These are phyloP conservation scores for Bombyx mori DNA, from an alignment of 1,140 invertebrate genomes.

Conservation along the genomic window DNA sequence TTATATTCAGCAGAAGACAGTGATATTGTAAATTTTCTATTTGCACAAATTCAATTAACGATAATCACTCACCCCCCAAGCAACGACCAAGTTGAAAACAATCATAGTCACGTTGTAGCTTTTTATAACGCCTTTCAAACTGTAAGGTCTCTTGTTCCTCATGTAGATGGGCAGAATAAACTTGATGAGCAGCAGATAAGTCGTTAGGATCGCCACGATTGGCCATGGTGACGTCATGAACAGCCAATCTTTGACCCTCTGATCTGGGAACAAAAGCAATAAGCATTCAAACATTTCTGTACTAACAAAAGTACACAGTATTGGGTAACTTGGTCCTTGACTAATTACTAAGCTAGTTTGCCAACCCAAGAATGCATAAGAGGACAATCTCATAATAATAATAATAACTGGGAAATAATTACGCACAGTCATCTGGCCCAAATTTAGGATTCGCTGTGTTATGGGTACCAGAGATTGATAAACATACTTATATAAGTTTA, in stretches of 20 bases:
- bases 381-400: too few species aligned
- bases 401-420: too few species aligned
- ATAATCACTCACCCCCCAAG: conserved; percentile 52
- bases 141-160: conserved; percentile 37
- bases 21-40: too few species aligned
- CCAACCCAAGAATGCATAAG: too few species aligned
- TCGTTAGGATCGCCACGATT: conserved; percentile 67
- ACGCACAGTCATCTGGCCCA: too few species aligned
- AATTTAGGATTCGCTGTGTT: too few species aligned
- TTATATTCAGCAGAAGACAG: too few species aligned
- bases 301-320: background rate
- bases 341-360: too few species aligned
- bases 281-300: too few species aligned
- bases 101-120: conserved; percentile 67
- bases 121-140: conserved; percentile 46
- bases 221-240: conserved; percentile 72
- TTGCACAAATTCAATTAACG: too few species aligned
- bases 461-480: too few species aligned
- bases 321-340: background rate
- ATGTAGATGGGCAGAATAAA: conserved; percentile 74
- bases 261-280: conserved; percentile 60
- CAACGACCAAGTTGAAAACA: conserved; percentile 43
- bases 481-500: too few species aligned
- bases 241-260: conserved; percentile 73
- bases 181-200: conserved; percentile 77